phyloP scores from a whole-genome alignment of 2,797 vertebrate genomes.

The Holocentrus rufus region DNA sequence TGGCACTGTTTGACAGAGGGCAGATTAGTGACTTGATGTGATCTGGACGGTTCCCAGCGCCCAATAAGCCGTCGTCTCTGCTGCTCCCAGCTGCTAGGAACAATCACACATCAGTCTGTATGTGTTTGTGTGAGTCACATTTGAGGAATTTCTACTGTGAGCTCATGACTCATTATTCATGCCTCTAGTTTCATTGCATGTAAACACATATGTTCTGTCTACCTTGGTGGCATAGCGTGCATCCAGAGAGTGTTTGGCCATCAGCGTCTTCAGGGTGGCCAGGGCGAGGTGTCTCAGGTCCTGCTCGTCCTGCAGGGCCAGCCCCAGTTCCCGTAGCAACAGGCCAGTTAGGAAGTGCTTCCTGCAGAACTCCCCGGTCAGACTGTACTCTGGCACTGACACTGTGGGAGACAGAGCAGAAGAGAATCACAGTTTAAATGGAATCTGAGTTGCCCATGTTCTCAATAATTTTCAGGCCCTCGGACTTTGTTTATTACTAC shows the following conservation, averaged over 20 bases:
- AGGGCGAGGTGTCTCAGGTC: conserved; percentile 94
- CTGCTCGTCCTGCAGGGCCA: conserved; percentile 97
- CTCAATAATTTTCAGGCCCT: conserved; percentile 19
- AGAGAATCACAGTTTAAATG: conserved; percentile 7
- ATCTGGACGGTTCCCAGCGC: conserved; percentile 56
- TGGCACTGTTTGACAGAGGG: conserved; percentile 33
- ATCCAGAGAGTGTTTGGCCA: conserved; percentile 98
- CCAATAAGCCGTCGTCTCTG: conserved; percentile 40
- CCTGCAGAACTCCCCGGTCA: conserved; percentile 97
- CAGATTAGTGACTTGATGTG: conserved; percentile 51
- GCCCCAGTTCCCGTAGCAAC: conserved; percentile 93
- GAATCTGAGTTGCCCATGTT: conserved; percentile 25
- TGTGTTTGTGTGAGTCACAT: conserved; percentile 51
- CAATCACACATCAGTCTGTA: conserved; percentile 45
- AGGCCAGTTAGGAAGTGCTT: conserved; percentile 97
- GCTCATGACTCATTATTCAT: conserved; percentile 44
- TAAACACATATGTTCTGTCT: conserved; percentile 46
- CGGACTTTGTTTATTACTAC: conserved; percentile 23
- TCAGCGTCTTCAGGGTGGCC: conserved; percentile 95
- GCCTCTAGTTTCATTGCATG: conserved; percentile 28
- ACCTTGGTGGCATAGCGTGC: conserved; percentile 92
- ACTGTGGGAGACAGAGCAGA: conserved; percentile 29
- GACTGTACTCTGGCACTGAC: conserved; percentile 92
- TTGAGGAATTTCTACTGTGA: conserved; percentile 44
- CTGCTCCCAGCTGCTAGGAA: conserved; percentile 56